A percentile compares a stretch with the other conserved stretches of the same genome.
Evolutionary conservation across 2,888 invertebrate species (phyloP).

Genomic region (Dryomyza anilis): DNA sequence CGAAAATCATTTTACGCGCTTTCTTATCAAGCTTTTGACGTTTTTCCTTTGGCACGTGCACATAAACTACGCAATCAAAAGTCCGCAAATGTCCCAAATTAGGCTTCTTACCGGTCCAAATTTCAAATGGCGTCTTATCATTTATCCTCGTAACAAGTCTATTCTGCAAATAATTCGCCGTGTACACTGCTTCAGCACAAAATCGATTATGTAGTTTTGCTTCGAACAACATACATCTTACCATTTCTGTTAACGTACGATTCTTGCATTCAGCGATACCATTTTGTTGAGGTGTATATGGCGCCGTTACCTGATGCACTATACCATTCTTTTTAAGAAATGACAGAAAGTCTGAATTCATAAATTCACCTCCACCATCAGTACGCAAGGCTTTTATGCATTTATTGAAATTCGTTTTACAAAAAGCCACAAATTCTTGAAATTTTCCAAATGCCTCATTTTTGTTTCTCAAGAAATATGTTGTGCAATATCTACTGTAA

Average conservation of each 20-base stretch:
- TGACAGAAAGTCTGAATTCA: neutral
- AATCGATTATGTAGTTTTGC: neutral
- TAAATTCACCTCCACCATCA: neutral
- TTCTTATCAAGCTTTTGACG: slow-evolving; percentile 34
- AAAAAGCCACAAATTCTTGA: neutral
- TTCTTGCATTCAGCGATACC: neutral
- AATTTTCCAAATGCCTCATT: neutral
- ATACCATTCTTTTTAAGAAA: neutral
- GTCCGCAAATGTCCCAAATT: slow-evolving; percentile 47
- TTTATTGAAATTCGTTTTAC: neutral
- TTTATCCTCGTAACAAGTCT: neutral
- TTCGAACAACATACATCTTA: neutral
- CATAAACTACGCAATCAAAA: slow-evolving; percentile 46
- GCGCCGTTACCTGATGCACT: neutral
- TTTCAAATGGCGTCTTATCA: slow-evolving; percentile 49
- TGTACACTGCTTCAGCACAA: neutral
- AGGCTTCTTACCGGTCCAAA: slow-evolving; percentile 49
- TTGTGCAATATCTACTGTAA: neutral
- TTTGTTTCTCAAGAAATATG: neutral
- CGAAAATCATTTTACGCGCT: slow-evolving; percentile 32
- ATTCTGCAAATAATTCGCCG: neutral
- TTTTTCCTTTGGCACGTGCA: slow-evolving; percentile 31
- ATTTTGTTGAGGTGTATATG: neutral
- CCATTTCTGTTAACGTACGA: neutral
- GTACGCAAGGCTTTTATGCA: neutral